Percentiles rank a stretch among this genome's conserved stretches.
These are phyloP conservation scores for Crotophaga sulcirostris DNA, from an alignment of 2,113 vertebrate genomes.

Conservation along the genomic window DNA sequence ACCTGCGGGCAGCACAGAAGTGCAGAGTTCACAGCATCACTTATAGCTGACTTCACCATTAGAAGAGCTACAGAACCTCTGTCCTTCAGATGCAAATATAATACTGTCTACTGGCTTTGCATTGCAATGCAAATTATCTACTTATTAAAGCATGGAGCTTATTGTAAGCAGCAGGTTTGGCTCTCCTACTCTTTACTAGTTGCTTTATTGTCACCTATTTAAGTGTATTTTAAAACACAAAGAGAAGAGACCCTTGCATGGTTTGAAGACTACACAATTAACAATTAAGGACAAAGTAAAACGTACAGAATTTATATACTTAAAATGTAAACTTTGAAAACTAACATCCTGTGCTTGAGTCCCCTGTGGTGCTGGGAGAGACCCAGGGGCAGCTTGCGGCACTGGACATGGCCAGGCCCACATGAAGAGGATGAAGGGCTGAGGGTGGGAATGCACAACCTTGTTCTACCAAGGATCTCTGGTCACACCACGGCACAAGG, in stretches of 20 bases:
- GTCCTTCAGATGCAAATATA: slow-evolving; percentile 34
- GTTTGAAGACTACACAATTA: not conserved
- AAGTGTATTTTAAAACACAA: not conserved
- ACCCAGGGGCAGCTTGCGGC: not conserved
- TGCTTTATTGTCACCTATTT: not conserved
- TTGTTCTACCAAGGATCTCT: not conserved
- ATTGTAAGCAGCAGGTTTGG: slow-evolving; percentile 1
- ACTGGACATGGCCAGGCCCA: not conserved
- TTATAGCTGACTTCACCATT: not conserved
- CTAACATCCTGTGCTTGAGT: not conserved
- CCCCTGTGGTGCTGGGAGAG: not conserved
- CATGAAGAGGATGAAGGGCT: not conserved
- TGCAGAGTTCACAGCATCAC: not conserved
- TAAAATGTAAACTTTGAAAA: slow-evolving; percentile 19
- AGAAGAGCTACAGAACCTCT: not conserved
- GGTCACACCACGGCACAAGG: accelerated
- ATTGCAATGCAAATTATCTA: slow-evolving; percentile 2
- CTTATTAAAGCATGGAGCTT: not conserved
- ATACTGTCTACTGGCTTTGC: not conserved
- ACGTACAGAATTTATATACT: not conserved
- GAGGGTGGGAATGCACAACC: not conserved
- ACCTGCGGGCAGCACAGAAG: not conserved
- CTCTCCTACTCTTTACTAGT: not conserved
- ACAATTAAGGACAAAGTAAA: not conserved
- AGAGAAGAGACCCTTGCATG: not conserved